Conservation (phyloP, 2,113 vertebrate genomes). For the Dicerorhinus sumatrensis region DNA sequence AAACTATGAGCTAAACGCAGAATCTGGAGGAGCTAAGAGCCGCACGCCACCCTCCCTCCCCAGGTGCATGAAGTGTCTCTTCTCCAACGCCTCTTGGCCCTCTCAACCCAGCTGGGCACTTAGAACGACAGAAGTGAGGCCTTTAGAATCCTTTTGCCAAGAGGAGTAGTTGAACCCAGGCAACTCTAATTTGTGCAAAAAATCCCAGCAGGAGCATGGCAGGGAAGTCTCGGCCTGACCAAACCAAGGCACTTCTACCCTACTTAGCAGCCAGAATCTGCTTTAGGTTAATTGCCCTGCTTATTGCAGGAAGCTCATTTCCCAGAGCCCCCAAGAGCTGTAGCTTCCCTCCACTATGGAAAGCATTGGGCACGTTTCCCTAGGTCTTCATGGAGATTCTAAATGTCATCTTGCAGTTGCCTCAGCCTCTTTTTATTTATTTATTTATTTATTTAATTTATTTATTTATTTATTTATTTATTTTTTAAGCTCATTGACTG, state of each 20-base stretch:
- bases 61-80: not conserved
- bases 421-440: not conserved
- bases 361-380: not conserved
- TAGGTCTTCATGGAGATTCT: not conserved
- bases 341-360: not conserved
- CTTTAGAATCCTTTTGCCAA: not conserved
- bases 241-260: not conserved
- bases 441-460: not conserved
- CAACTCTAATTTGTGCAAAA: not conserved
- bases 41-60: not conserved
- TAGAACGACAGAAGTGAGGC: not conserved
- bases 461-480: no score
- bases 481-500: constrained; percentile 43
- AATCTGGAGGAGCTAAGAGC: not conserved
- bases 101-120: not conserved
- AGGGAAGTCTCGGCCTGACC: not conserved
- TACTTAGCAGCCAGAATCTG: not conserved
- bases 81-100: not conserved
- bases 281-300: constrained; percentile 14
- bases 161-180: not conserved
- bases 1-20: constrained; percentile 33
- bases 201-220: not conserved
- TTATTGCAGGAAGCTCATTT: not conserved
- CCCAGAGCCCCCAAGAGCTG: not conserved
- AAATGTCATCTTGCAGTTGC: not conserved